Conservation (phyloP, 1,140 invertebrate species). For the Capitella teleta region DNA sequence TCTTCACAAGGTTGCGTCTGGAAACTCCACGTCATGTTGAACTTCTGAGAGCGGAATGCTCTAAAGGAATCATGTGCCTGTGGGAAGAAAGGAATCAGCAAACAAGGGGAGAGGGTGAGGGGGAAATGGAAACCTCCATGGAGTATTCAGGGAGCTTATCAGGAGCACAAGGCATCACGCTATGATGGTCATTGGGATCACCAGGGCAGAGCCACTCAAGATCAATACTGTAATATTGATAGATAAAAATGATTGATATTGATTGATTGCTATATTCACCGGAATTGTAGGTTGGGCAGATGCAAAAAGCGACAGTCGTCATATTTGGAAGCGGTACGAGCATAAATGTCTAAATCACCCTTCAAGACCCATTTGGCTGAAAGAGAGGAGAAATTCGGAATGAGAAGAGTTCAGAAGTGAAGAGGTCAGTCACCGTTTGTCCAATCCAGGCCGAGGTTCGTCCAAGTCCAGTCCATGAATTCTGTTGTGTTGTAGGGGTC, state of each 20-base stretch:
- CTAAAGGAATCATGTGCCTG: conserved; percentile 59
- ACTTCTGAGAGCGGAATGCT: conserved; percentile 85
- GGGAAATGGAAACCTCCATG: too few relatives aligned
- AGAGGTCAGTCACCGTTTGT: conserved; percentile 63
- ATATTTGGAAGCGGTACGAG: conserved; percentile 94
- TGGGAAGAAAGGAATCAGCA: conserved; percentile 15
- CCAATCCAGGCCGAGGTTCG: conserved; percentile 83
- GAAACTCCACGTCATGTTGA: conserved; percentile 76
- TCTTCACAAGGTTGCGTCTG: conserved; percentile 61
- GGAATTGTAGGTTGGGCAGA: conserved; percentile 69
- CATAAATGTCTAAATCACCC: conserved; percentile 74
- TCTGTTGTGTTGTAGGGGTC: conserved; percentile 98
- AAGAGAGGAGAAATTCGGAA: conserved; percentile 13
- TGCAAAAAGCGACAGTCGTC: conserved; percentile 89
- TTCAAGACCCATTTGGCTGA: conserved; percentile 71
- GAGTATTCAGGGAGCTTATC: conserved; percentile 95
- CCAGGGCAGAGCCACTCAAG: conserved; percentile 83
- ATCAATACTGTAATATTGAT: conserved; percentile 50
- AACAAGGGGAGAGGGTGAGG: too few relatives aligned
- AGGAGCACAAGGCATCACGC: conserved; percentile 90
- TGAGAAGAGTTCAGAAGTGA: conserved; percentile 9
- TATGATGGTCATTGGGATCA: conserved; percentile 89
- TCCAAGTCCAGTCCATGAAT: conserved; percentile 94
- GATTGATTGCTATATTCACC: too few relatives aligned
- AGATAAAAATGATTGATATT: too few relatives aligned